phyloP scores from a whole-genome alignment of 1,140 invertebrate species.

The Drosophila serrata region DNA sequence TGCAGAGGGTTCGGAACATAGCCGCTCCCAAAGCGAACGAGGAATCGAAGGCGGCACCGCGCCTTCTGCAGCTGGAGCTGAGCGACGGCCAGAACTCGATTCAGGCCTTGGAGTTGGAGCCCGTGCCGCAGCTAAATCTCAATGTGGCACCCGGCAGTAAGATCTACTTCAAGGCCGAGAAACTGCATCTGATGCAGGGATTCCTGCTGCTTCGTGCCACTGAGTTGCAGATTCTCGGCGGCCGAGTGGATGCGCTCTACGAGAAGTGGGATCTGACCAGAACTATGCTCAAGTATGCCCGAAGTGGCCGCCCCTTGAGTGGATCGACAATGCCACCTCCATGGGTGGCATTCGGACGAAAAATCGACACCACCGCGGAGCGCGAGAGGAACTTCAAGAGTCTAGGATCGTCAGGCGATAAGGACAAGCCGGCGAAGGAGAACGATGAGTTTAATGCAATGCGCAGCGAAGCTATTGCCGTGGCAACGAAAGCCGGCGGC shows the following conservation, averaged over 20 bases:
- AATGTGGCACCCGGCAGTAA: conserved; percentile 93
- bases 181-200: conserved; percentile 88
- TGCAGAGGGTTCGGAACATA: conserved; percentile 94
- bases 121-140: conserved; percentile 89
- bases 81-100: conserved; percentile 93
- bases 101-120: conserved; percentile 90
- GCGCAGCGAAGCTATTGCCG: conserved; percentile 94
- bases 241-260: conserved; percentile 92
- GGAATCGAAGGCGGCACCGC: conserved; percentile 92
- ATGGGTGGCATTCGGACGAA: conserved; percentile 96
- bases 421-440: conserved; percentile 88
- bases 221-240: conserved; percentile 91
- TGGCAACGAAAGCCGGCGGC: conserved; percentile 91
- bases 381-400: conserved; percentile 91
- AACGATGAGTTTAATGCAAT: conserved; percentile 94
- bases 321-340: conserved; percentile 93
- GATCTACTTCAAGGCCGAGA: conserved; percentile 86
- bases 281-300: conserved; percentile 91
- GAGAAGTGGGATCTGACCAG: conserved; percentile 96
- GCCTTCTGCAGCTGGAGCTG: conserved; percentile 93
- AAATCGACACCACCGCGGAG: conserved; percentile 87
- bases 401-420: conserved; percentile 86
- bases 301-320: conserved; percentile 87
- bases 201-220: conserved; percentile 90
- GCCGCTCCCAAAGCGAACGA: conserved; percentile 96